Conservation (phyloP, 2,113 vertebrate species). For the Ellobius talpinus region DNA sequence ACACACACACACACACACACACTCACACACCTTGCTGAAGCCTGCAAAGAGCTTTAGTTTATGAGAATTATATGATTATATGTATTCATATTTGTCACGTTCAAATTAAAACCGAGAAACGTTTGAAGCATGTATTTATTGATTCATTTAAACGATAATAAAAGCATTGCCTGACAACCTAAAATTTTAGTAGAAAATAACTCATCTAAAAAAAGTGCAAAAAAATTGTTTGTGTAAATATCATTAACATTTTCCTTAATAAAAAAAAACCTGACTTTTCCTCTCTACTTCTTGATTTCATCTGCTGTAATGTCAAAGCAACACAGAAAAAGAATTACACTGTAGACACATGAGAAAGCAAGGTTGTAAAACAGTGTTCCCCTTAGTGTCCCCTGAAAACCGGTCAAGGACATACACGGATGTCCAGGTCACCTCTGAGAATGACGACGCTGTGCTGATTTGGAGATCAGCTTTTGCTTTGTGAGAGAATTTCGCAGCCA, state of each 20-base stretch:
- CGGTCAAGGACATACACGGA: not conserved
- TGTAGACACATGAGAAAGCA: not conserved
- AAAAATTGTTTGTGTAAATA: not conserved
- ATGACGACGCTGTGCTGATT: not conserved
- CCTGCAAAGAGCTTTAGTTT: not conserved
- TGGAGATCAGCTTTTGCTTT: not conserved
- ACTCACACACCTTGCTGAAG: not conserved
- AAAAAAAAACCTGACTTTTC: not conserved
- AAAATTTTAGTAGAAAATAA: conserved; percentile 24
- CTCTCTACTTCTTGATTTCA: not conserved
- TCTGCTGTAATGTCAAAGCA: not conserved
- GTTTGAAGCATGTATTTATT: not conserved
- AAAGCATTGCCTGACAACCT: not conserved
- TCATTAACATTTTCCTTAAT: not conserved
- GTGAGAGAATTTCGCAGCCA: not conserved
- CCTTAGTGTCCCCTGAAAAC: not conserved
- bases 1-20: not conserved
- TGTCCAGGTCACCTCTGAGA: not conserved
- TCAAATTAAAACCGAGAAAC: conserved; percentile 24
- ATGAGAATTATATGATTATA: not conserved
- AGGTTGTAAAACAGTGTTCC: not conserved
- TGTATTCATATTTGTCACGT: not conserved
- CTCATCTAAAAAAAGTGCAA: not conserved
- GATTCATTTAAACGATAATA: not conserved
- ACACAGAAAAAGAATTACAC: not conserved